Evolutionary conservation across 92 coral and sea anemone genomes (phyloP).

Genomic region (Isaurus tuberculatus): DNA sequence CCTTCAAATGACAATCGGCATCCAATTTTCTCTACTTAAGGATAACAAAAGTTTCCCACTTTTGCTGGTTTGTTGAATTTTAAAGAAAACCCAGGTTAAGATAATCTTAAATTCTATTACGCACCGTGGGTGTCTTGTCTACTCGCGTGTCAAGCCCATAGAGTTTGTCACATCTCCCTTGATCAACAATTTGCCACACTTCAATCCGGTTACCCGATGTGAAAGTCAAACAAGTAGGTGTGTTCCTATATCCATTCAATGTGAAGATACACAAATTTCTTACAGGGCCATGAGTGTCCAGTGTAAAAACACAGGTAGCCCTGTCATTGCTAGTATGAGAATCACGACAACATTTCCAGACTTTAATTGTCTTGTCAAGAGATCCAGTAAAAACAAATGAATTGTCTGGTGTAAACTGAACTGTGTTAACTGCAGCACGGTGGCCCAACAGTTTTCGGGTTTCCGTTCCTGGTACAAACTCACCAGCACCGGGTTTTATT

Average conservation of each 20-base stretch:
- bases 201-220: constrained; percentile 76
- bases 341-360: constrained; percentile 56
- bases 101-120: background rate
- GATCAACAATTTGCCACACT: constrained; percentile 75
- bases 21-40: too few species aligned
- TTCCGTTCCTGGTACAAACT: constrained; percentile 90
- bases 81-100: too few species aligned
- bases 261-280: constrained; percentile 73
- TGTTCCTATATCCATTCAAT: constrained; percentile 10
- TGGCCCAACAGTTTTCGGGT: constrained; percentile 72
- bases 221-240: constrained; percentile 61
- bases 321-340: constrained; percentile 3
- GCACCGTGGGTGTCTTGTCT: constrained; percentile 40
- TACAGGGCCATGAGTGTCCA: constrained; percentile 67
- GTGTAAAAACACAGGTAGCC: constrained; percentile 67
- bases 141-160: constrained; percentile 14
- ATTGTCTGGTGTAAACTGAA: constrained; percentile 79
- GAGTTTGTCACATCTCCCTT: background rate
- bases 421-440: constrained; percentile 77
- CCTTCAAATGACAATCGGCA: too few species aligned
- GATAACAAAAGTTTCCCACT: too few species aligned
- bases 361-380: constrained; percentile 78
- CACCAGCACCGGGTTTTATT: constrained; percentile 91
- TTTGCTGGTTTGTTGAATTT: too few species aligned
- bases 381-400: constrained; percentile 76